These are phyloP conservation scores for Haliaeetus leucogaster DNA, from an alignment of 2,113 vertebrate species.

Conservation along the genomic window DNA sequence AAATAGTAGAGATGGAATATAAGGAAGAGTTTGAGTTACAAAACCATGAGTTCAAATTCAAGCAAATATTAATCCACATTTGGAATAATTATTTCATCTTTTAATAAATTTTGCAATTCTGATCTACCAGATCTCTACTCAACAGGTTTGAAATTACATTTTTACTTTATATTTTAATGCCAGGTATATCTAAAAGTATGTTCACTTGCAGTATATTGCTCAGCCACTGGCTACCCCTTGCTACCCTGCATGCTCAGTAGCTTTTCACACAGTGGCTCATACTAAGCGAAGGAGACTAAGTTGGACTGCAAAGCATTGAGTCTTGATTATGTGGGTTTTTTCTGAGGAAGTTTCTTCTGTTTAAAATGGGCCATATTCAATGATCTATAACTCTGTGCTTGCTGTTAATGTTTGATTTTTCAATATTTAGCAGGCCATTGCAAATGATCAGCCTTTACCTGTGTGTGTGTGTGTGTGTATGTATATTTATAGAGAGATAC, in stretches of 20 bases:
- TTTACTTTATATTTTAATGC: not conserved
- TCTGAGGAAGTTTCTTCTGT: not conserved
- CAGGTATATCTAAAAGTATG: not conserved
- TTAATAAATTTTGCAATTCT: not conserved
- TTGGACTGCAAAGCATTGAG: not conserved
- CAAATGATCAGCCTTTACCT: not conserved
- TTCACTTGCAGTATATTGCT: not conserved
- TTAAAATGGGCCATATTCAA: not conserved
- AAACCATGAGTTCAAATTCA: not conserved
- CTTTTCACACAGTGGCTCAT: not conserved
- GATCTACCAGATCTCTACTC: not conserved
- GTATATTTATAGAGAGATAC: rapidly evolving
- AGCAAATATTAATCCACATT: not conserved
- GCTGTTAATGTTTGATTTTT: not conserved
- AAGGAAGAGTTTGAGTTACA: not conserved
- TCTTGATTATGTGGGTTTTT: not conserved
- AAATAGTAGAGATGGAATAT: not conserved
- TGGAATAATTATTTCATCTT: not conserved
- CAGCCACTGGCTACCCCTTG: not conserved
- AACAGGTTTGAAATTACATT: not conserved
- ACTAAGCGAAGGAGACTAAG: not conserved
- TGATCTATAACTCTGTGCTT: not conserved
- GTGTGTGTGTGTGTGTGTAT: no score
- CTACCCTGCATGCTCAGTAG: not conserved
- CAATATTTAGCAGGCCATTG: not conserved